Evolutionary conservation across 2,113 vertebrate species (phyloP).

Genomic region (Aegotheles bennettii): DNA sequence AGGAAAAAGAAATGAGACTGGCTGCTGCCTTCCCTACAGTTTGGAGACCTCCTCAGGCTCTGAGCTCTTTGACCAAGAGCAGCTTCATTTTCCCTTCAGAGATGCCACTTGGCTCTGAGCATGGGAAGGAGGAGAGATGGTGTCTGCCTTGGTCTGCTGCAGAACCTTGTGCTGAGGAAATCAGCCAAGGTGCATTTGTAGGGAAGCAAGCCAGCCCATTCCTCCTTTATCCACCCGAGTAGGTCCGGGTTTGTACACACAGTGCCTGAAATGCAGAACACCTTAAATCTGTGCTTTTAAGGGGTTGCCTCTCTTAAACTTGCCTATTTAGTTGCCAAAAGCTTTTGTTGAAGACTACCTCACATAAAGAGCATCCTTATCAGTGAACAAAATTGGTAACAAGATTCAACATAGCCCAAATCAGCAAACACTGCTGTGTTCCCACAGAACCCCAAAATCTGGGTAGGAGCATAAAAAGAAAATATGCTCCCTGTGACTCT

Average conservation of each 20-base stretch:
- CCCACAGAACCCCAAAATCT: background rate
- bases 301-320: background rate
- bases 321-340: background rate
- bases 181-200: background rate
- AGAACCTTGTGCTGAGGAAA: background rate
- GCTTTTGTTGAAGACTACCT: background rate
- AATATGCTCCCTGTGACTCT: background rate
- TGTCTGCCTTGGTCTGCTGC: background rate
- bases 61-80: background rate
- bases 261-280: background rate
- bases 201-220: background rate
- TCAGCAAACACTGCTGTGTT: background rate
- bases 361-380: background rate
- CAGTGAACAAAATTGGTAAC: background rate
- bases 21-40: background rate
- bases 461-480: background rate
- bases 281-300: background rate
- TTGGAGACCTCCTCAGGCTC: background rate
- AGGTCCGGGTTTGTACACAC: background rate
- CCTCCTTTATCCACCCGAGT: rapidly evolving
- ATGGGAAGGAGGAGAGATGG: background rate
- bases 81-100: background rate
- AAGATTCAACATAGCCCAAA: background rate
- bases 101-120: background rate
- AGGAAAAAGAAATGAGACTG: background rate